Conservation (phyloP, 2,888 invertebrate species). For the Lithophane leautieri region DNA sequence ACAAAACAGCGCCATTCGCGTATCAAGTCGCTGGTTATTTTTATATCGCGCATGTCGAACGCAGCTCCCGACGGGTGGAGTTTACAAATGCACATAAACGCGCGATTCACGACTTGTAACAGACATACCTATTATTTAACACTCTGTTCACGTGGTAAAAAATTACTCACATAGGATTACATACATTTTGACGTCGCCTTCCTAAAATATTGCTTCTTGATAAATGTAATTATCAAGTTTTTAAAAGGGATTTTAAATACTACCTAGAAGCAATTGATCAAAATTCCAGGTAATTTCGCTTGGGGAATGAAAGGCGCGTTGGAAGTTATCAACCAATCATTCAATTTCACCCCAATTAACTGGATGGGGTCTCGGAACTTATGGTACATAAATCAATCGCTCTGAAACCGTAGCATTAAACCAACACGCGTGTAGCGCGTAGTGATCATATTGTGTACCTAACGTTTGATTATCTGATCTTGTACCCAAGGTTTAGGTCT, state of each 20-base stretch:
- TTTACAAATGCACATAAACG: slow-evolving; percentile 53
- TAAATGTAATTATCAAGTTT: slow-evolving; percentile 38
- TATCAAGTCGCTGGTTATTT: slow-evolving; percentile 55
- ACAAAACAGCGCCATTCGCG: slow-evolving; percentile 58
- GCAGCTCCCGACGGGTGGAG: slow-evolving; percentile 35
- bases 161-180: slow-evolving; percentile 10
- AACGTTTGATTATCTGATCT: slow-evolving; percentile 49
- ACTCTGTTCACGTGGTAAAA: slow-evolving; percentile 12
- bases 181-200: slow-evolving; percentile 29
- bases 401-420: slow-evolving; percentile 65
- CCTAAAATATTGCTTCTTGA: slow-evolving; percentile 45
- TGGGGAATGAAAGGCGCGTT: slow-evolving; percentile 62
- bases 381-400: slow-evolving; percentile 71
- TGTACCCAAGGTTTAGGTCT: slow-evolving; percentile 47
- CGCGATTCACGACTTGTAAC: slow-evolving; percentile 38
- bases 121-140: slow-evolving; percentile 33
- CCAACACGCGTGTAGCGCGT: slow-evolving; percentile 64
- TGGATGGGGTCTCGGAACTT: slow-evolving; percentile 70
- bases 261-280: slow-evolving; percentile 62
- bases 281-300: slow-evolving; percentile 68
- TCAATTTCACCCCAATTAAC: slow-evolving; percentile 79
- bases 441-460: slow-evolving; percentile 56
- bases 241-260: slow-evolving; percentile 45
- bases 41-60: slow-evolving; percentile 51
- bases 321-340: slow-evolving; percentile 75